Base-by-base conservation (phyloP, 2,888 invertebrate genomes). In the Hyalella azteca region DNA sequence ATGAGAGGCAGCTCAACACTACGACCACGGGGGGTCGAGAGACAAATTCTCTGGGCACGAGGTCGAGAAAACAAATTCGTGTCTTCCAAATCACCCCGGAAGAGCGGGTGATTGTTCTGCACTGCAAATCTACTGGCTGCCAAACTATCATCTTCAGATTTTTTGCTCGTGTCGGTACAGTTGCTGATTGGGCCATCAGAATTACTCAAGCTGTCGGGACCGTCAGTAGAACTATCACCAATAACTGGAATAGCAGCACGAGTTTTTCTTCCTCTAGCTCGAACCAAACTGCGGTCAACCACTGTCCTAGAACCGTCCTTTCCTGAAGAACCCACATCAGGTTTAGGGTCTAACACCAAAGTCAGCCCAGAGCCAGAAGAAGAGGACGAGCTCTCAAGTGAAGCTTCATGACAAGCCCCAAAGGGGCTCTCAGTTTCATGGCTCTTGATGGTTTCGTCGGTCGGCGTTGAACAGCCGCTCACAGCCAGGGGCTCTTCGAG, bases 391-490 rank as follows among this genome's bases (percentile, higher is more conserved):
- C 83, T 85, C 66, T 83, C 85, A 45, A 82, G 78, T 26, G 85
- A 85, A 22, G 73, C 81, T 26, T 66, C 36, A 48, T 80, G 54
- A 19, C 54, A 22, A 5, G 22, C 54, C 26, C 54, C 54, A 0
- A 29, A 54, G 54, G 22, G 22, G 9, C 13, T 22, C 29, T 22
- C 26, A 54, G 54, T 26, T 22, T 9, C 29, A 13, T 3, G 0
- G 15, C 94, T 95, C 86, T 95, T 94, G 3, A 91, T 89, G 0
- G 94, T 94, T 86, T 95, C 95, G 80, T 94, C 93, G 86, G 94
- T 94, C 39, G 92, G 93, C 36, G 92, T 92, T 3, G 95, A 95
- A 79, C 94, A 90, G 86, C 95, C 94, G 32, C 90, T 91, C 26
- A 88, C 88, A 54, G 88, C 87, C 29, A 87, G 85, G n/a, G 87